Evolutionary conservation across 2,113 vertebrate species (phyloP).

Genomic region (Anhinga anhinga): DNA sequence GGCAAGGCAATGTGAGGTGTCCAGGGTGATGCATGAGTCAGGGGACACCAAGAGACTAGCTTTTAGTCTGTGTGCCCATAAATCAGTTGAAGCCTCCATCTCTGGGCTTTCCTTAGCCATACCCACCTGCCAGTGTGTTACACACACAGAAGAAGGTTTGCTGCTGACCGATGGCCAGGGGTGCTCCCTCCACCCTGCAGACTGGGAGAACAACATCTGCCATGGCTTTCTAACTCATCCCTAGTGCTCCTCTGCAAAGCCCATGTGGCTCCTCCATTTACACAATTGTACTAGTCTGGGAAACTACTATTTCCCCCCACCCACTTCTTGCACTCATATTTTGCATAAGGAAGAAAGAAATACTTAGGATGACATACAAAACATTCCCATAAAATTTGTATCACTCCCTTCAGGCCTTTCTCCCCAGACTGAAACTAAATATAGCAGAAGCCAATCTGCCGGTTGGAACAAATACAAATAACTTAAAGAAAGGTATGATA

Average conservation of each 20-base stretch:
- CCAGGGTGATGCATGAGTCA: background rate
- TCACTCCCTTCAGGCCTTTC: background rate
- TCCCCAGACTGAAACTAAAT: background rate
- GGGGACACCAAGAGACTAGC: fast-evolving
- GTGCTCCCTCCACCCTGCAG: background rate
- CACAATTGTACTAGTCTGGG: background rate
- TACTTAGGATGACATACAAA: background rate
- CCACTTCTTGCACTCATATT: background rate
- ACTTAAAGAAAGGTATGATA: background rate
- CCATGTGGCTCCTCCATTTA: background rate
- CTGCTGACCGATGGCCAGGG: background rate
- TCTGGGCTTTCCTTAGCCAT: background rate
- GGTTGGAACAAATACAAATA: background rate
- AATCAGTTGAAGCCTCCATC: background rate
- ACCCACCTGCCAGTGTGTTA: background rate
- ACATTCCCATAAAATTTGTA: background rate
- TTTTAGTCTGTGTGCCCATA: background rate
- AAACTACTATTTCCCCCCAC: background rate
- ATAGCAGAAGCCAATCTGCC: background rate
- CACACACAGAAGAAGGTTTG: background rate
- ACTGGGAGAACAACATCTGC: background rate
- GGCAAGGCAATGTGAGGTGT: background rate
- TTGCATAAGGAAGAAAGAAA: background rate
- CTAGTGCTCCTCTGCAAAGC: background rate
- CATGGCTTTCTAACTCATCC: background rate